Base-by-base conservation (phyloP, 2,113 vertebrate genomes). In the Trichechus manatus region DNA sequence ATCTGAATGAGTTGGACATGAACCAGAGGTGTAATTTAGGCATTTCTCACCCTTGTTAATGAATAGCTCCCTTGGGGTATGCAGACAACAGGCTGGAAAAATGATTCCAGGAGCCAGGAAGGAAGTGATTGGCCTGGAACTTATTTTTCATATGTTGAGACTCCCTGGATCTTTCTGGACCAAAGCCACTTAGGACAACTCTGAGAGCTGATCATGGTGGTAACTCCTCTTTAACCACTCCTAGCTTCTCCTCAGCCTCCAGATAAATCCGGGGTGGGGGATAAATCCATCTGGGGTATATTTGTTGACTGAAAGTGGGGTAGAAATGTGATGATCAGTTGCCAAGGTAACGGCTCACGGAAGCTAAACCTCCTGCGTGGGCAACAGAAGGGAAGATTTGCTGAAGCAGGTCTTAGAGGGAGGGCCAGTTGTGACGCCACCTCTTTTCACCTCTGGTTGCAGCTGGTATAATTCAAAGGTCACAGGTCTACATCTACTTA, bases 1-100 rank as follows among this genome's bases (percentile, higher is more conserved):
- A 97, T 96, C 95, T 95, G 93, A 97, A 93, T 56, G 92, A 96
- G 97, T 94, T 98, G 97, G 97, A 97, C 90, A 47, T 90, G 93
- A 95, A 97, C 95, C 97, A 97, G 96, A 96, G 95, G 96, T 77
- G 33, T 97, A 94, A 96, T 97, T 97, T 97, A 97, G 92, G 96
- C 96, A 94, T 94, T 97, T 98, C 96, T 97, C 97, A 97, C 97
- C 96, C 96, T 91, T 8, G 9, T 95, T 98, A 98, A 98, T 97
- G 95, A 98, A 97, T 97, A 95, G 96, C 93, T 98, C 95, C 92
- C 96, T 33, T 91, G 97, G 96, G 97, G 95, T 85, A 2, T 87
- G 44, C 63, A 86, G 93, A 95, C 90, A 95, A 87, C 89, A 82
- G 4, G 81, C 92, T 91, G 78, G 96, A 97, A 95, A 97, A 95